Evolutionary conservation across 1,140 invertebrate species (phyloP).

Genomic region (Pseudomyrmex cubaensis): DNA sequence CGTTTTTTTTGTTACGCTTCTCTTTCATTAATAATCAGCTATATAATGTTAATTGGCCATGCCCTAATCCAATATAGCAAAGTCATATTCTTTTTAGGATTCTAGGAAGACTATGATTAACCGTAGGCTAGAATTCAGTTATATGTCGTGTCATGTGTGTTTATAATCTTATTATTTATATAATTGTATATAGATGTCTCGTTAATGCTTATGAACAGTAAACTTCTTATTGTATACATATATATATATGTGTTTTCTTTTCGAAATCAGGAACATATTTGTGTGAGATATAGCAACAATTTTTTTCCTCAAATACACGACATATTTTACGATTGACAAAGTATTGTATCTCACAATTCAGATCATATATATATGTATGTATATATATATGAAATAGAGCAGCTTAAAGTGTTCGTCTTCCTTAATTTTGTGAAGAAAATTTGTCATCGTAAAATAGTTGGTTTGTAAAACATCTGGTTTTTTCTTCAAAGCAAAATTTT

Average conservation of each 20-base stretch:
- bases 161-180: conserved; percentile 51
- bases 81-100: conserved; percentile 70
- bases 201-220: conserved; percentile 59
- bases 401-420: conserved; percentile 29
- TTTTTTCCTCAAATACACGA: conserved; percentile 44
- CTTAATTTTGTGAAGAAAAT: conserved; percentile 15
- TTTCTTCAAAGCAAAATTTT: conserved; percentile 19
- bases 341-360: conserved; percentile 38
- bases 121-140: conserved; percentile 82
- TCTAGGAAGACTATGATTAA: conserved; percentile 85
- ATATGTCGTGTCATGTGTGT: conserved; percentile 62
- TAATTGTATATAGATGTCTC: conserved; percentile 55
- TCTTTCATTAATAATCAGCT: conserved; percentile 58
- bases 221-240: conserved; percentile 56
- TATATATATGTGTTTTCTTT: conserved; percentile 44
- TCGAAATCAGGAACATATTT: conserved; percentile 70
- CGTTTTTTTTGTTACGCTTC: conserved; percentile 43
- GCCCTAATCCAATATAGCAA: conserved; percentile 57
- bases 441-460: conserved; percentile 27
- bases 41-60: conserved; percentile 64
- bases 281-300: conserved; percentile 51
- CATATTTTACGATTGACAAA: conserved; percentile 55
- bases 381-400: conserved; percentile 18
- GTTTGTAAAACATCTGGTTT: conserved; percentile 30
- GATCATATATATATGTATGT: conserved; percentile 1